Conservation (phyloP, 2,113 vertebrate genomes). For the Malurus melanocephalus region DNA sequence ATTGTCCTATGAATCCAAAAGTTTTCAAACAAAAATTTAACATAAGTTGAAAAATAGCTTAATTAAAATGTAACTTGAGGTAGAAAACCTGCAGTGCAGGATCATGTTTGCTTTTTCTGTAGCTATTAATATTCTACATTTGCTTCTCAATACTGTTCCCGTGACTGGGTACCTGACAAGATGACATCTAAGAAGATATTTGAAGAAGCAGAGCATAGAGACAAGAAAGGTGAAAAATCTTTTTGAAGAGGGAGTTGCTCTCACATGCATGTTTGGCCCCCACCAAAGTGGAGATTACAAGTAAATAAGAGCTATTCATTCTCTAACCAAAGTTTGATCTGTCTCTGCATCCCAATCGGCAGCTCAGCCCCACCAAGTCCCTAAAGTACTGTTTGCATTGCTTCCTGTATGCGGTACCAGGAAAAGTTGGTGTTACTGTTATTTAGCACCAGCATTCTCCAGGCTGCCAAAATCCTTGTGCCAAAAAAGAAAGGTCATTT, state of each 20-base stretch:
- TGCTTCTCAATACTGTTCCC: neutral
- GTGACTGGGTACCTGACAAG: neutral
- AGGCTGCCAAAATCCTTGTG: constrained; percentile 43
- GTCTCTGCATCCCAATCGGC: neutral
- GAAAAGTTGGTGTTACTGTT: constrained; percentile 57
- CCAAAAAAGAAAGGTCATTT: constrained; percentile 50
- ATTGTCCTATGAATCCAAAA: neutral
- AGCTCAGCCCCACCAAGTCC: neutral
- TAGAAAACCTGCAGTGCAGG: neutral
- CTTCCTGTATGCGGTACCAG: neutral
- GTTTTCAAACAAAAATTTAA: neutral
- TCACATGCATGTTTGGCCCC: neutral
- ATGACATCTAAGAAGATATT: neutral
- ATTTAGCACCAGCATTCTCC: constrained; percentile 45
- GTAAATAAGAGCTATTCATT: constrained; percentile 14
- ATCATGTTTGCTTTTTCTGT: neutral
- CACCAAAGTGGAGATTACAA: neutral
- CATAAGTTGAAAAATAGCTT: neutral
- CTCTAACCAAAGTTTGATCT: neutral
- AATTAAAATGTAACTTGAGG: neutral
- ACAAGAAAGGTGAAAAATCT: neutral
- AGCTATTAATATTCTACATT: neutral
- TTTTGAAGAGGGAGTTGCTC: neutral
- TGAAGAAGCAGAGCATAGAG: neutral
- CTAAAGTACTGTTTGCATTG: constrained; percentile 51